Evolutionary conservation across 2,797 vertebrate genomes (phyloP).

Genomic region (Agapornis canus): DNA sequence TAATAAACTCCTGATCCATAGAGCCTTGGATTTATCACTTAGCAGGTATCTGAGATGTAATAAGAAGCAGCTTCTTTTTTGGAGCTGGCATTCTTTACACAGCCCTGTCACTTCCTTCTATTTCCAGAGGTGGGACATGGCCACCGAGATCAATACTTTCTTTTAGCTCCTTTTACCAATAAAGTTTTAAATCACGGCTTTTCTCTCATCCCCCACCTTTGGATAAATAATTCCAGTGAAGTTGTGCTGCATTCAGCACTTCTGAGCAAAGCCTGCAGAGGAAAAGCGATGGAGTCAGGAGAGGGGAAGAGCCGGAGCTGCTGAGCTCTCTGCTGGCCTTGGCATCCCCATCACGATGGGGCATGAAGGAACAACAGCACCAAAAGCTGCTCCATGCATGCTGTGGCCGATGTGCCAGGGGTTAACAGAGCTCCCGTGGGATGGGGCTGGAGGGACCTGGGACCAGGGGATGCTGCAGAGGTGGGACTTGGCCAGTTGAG

Average conservation of each 20-base stretch:
- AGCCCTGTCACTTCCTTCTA: constrained; percentile 2
- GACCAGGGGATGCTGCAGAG: background rate
- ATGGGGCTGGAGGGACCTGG: background rate
- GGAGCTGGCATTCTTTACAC: constrained; percentile 36
- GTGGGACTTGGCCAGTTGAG: background rate
- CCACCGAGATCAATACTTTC: constrained; percentile 48
- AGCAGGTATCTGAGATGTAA: background rate
- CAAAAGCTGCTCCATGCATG: fast-evolving
- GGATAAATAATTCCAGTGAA: constrained; percentile 31
- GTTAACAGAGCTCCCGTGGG: fast-evolving
- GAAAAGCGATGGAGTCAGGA: background rate
- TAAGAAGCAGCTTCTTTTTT: constrained; percentile 10
- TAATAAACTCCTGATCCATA: background rate
- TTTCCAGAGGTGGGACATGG: constrained; percentile 31
- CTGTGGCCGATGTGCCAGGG: fast-evolving
- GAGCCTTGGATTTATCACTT: constrained; percentile 21
- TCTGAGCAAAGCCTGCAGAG: background rate
- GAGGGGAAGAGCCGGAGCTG: background rate
- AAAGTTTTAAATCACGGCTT: constrained; percentile 56
- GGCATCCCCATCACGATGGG: fast-evolving
- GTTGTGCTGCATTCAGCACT: constrained; percentile 23
- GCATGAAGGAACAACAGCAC: fast-evolving
- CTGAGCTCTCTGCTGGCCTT: background rate
- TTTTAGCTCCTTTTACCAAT: constrained; percentile 62
- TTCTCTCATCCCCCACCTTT: background rate